Evolutionary conservation across 2,888 invertebrate genomes (phyloP).

Genomic region (Dolichomitus sp.): DNA sequence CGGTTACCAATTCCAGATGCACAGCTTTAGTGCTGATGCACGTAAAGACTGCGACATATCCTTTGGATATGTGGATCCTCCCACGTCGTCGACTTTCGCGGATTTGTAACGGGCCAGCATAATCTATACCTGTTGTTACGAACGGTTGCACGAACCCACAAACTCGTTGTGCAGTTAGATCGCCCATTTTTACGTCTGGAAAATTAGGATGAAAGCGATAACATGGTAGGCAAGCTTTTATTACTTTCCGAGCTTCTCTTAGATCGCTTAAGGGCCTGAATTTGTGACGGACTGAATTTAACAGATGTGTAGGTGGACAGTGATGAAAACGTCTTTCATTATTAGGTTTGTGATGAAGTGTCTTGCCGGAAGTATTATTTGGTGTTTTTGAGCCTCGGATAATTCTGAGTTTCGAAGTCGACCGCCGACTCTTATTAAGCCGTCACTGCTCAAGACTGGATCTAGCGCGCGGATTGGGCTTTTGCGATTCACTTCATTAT

Average conservation of each 20-base stretch:
- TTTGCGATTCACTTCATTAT: conserved; percentile 18
- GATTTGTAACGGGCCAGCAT: not conserved
- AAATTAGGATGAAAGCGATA: not conserved
- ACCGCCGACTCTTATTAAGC: conserved; percentile 58
- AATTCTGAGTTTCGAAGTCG: conserved; percentile 43
- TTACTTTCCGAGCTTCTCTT: conserved; percentile 46
- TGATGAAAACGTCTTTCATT: conserved; percentile 37
- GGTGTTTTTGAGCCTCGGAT: conserved; percentile 34
- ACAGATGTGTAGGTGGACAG: conserved; percentile 36
- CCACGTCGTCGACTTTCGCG: not conserved
- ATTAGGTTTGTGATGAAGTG: no score
- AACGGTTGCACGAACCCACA: not conserved
- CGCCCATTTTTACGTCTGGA: not conserved
- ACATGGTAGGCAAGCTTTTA: not conserved
- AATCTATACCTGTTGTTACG: not conserved
- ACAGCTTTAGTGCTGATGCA: conserved; percentile 60
- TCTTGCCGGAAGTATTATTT: no score
- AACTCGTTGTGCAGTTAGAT: not conserved
- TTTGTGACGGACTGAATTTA: conserved; percentile 27
- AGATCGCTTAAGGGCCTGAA: conserved; percentile 48
- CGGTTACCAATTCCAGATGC: not conserved
- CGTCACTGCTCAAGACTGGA: conserved; percentile 45
- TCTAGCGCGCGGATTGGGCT: conserved; percentile 35
- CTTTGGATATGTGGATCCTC: not conserved
- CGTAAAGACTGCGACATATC: conserved; percentile 61